phyloP scores from a whole-genome alignment of 2,888 invertebrate genomes.

The Pilophorus perplexus region DNA sequence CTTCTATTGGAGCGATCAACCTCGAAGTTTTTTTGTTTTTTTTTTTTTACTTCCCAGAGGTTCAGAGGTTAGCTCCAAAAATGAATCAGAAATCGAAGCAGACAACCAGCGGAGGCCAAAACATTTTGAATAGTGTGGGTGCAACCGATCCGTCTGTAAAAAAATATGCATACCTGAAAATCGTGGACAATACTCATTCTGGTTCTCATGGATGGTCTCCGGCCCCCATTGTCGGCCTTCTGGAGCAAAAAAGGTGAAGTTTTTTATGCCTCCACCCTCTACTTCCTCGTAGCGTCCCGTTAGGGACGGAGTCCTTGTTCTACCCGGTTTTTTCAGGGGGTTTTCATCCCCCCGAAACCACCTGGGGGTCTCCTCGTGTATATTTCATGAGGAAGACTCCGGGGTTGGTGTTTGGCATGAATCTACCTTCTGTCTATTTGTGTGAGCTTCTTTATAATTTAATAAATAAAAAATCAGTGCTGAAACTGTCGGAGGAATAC shows the following conservation, averaged over 20 bases:
- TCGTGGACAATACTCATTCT: constrained; percentile 35
- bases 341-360: constrained; percentile 29
- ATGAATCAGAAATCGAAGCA: constrained; percentile 23
- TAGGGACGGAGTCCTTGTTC: constrained; percentile 20
- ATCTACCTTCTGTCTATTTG: no score
- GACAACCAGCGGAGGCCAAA: background rate
- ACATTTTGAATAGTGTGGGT: constrained; percentile 9
- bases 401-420: constrained; percentile 5
- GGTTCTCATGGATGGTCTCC: constrained; percentile 26
- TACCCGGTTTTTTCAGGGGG: constrained; percentile 10
- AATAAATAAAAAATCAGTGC: no score
- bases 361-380: constrained; percentile 24
- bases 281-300: constrained; percentile 36
- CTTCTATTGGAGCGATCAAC: background rate
- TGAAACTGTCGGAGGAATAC: no score
- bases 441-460: no score
- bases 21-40: background rate
- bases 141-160: constrained; percentile 11
- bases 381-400: constrained; percentile 19
- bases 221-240: constrained; percentile 24
- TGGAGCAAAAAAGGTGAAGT: constrained; percentile 7
- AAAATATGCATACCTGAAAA: constrained; percentile 34
- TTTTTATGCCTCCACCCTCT: constrained; percentile 25
- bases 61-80: background rate
- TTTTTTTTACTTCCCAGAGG: background rate